Percentiles rank a stretch among this genome's conserved stretches.
Evolutionary conservation across 2,797 vertebrate genomes (phyloP).

Genomic region (Graptemys geographica): DNA sequence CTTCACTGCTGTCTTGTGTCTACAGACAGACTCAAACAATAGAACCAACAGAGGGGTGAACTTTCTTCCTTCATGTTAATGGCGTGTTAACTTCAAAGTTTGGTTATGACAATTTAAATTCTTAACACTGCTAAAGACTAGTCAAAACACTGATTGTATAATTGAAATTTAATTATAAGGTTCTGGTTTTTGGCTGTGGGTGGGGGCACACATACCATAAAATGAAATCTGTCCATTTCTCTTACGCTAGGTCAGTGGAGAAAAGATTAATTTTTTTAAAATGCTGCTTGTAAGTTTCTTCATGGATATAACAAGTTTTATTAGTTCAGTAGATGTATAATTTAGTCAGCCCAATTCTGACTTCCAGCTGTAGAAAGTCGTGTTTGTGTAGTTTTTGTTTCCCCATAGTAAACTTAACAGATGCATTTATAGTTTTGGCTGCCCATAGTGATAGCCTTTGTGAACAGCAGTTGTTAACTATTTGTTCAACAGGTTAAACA

Average conservation of each 20-base stretch:
- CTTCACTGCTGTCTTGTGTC: not conserved
- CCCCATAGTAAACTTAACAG: not conserved
- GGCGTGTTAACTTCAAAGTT: conserved; percentile 29
- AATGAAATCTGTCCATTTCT: conserved; percentile 14
- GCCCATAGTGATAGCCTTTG: not conserved
- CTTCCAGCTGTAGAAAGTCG: not conserved
- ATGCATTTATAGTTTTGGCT: not conserved
- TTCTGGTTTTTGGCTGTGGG: not conserved
- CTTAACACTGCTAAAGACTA: not conserved
- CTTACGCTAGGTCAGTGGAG: not conserved
- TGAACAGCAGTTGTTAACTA: too few relatives aligned
- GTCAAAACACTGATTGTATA: not conserved
- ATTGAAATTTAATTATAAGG: not conserved
- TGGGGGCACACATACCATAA: not conserved
- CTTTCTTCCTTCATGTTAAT: conserved; percentile 14
- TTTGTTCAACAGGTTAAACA: not conserved
- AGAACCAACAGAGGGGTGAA: not conserved
- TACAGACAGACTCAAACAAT: not conserved
- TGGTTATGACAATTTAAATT: conserved; percentile 44
- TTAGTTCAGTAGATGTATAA: not conserved
- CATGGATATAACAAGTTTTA: not conserved
- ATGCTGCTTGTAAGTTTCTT: not conserved
- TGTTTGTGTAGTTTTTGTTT: not conserved
- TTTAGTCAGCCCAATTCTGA: conserved; percentile 3
- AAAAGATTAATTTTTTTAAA: conserved; percentile 9